These are phyloP conservation scores for Erebia epiphron DNA, from an alignment of 2,888 invertebrate genomes.

Conservation along the genomic window DNA sequence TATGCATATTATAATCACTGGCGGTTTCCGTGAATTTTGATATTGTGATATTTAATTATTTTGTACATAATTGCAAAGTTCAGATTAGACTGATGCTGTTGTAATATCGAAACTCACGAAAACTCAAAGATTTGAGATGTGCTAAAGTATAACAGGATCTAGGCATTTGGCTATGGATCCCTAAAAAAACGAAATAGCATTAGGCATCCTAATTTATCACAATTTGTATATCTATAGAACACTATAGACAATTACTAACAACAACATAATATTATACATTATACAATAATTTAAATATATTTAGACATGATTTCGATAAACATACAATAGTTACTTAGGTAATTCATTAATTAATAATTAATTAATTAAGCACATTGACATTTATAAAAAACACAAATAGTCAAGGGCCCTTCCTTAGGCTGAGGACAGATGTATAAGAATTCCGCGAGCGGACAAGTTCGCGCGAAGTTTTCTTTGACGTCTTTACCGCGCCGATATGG, in stretches of 20 bases:
- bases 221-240: constrained; percentile 79
- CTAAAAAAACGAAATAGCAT: constrained; percentile 50
- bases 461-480: background rate
- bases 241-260: constrained; percentile 51
- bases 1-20: background rate
- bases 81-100: too few relatives aligned
- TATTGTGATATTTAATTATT: background rate
- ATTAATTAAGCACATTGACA: constrained; percentile 24
- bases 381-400: constrained; percentile 15
- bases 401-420: constrained; percentile 5
- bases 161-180: constrained; percentile 14
- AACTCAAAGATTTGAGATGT: background rate
- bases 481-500: background rate
- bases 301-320: constrained; percentile 50
- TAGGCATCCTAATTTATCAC: constrained; percentile 80
- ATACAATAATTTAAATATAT: constrained; percentile 54
- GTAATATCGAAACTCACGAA: background rate
- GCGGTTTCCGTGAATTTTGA: background rate
- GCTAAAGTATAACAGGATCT: background rate
- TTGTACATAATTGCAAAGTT: too few relatives aligned
- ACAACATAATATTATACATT: constrained; percentile 50
- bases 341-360: constrained; percentile 11
- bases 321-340: constrained; percentile 9
- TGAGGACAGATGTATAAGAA: background rate
- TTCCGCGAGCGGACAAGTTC: background rate